A percentile compares a stretch with the other conserved stretches of the same genome.
phyloP scores from a whole-genome alignment of 1,140 invertebrate genomes.

The Muscidifurax raptorellus region DNA sequence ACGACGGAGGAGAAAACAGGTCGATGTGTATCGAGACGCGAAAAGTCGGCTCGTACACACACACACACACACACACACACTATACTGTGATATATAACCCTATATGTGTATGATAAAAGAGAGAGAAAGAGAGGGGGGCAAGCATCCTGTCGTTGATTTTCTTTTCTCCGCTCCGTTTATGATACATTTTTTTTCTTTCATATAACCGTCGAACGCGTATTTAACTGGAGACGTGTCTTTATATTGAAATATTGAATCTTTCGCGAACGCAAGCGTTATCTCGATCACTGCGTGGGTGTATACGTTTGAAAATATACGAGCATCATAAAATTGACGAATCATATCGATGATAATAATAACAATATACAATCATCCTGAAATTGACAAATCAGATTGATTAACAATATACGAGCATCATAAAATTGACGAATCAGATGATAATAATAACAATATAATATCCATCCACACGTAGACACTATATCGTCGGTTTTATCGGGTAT shows the following conservation, averaged over 20 bases:
- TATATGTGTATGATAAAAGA: constrained; percentile 15
- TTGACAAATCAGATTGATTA: no score
- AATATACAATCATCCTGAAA: neutral
- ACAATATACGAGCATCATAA: neutral
- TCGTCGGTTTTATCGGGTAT: neutral
- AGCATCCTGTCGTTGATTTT: constrained; percentile 39
- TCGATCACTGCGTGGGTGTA: neutral
- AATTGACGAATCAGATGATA: neutral
- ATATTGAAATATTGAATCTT: neutral
- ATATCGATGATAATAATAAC: neutral
- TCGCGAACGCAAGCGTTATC: neutral
- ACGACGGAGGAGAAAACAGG: neutral
- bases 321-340: neutral
- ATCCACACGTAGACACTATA: neutral
- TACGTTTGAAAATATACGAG: neutral
- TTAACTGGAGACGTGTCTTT: neutral
- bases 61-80: no score
- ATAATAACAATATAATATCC: neutral
- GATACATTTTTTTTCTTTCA: neutral
- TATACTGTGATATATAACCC: constrained; percentile 36
- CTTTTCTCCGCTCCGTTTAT: neutral
- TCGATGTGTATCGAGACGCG: neutral
- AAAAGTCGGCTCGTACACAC: constrained; percentile 1
- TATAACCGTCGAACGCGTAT: neutral
- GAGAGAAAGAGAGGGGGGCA: no score